phyloP scores from a whole-genome alignment of 1,140 invertebrate species.

The Chironomus striatipennis region DNA sequence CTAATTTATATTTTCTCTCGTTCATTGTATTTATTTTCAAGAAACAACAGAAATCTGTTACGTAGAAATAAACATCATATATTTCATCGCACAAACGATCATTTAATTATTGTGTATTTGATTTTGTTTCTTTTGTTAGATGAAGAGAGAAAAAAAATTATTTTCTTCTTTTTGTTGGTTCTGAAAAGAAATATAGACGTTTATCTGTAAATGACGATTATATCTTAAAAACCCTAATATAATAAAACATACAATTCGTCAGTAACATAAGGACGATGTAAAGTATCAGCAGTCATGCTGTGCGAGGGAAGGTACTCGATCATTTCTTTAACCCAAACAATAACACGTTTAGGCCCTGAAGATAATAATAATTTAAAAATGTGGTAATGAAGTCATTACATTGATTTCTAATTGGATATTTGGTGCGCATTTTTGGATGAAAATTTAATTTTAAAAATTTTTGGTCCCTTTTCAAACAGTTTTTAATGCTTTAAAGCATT shows the following conservation, averaged over 20 bases:
- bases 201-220: conserved; percentile 18
- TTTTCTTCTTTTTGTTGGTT: too few species aligned
- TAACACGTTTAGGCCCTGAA: conserved; percentile 16
- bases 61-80: neutral
- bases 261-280: conserved; percentile 19
- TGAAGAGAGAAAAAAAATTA: neutral
- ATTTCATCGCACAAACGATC: conserved; percentile 1
- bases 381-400: too few species aligned
- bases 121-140: conserved; percentile 5
- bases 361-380: neutral
- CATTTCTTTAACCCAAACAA: conserved; percentile 18
- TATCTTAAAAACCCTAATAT: conserved; percentile 12
- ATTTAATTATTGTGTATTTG: conserved; percentile 15
- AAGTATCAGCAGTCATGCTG: conserved; percentile 13
- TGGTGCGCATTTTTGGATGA: too few species aligned
- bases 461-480: too few species aligned
- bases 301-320: conserved; percentile 15
- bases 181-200: neutral
- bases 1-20: too few species aligned
- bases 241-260: neutral
- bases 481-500: too few species aligned
- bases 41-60: too few species aligned
- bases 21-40: too few species aligned
- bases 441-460: too few species aligned
- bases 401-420: too few species aligned